Evolutionary conservation across 2,888 invertebrate genomes (phyloP).

Genomic region (Rhingia campestris): DNA sequence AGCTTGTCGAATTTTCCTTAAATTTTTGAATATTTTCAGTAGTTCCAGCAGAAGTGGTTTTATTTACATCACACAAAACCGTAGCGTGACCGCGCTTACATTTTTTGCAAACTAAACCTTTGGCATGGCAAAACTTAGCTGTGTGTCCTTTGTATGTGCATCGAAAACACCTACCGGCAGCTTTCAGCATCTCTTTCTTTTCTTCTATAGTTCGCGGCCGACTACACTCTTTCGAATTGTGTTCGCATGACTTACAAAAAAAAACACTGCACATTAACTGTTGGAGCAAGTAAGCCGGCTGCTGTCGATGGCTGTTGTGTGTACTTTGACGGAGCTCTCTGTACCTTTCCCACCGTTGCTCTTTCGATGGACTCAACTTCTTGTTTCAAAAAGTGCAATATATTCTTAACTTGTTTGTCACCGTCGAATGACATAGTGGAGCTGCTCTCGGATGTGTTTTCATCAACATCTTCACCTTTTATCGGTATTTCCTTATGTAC

Average conservation of each 20-base stretch:
- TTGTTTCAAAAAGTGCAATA: conserved; percentile 11
- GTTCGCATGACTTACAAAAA: conserved; percentile 23
- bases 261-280: conserved; percentile 3
- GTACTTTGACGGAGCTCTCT: neutral
- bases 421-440: conserved; percentile 24
- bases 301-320: conserved; percentile 1
- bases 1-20: too few relatives aligned
- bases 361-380: conserved; percentile 16
- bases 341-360: conserved; percentile 6
- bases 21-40: too few relatives aligned
- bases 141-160: too few relatives aligned
- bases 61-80: too few relatives aligned
- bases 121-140: too few relatives aligned
- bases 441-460: neutral
- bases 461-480: neutral
- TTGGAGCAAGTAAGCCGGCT: conserved; percentile 13
- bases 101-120: too few relatives aligned
- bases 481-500: neutral
- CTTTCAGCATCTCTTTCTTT: conserved; percentile 30
- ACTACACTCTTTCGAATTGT: conserved; percentile 11
- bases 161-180: conserved; percentile 24
- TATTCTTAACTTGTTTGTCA: conserved; percentile 25
- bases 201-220: neutral
- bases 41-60: too few relatives aligned
- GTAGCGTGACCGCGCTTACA: too few relatives aligned